Base-by-base conservation (phyloP, 1,140 invertebrate species). In the Hirudo medicinalis region DNA sequence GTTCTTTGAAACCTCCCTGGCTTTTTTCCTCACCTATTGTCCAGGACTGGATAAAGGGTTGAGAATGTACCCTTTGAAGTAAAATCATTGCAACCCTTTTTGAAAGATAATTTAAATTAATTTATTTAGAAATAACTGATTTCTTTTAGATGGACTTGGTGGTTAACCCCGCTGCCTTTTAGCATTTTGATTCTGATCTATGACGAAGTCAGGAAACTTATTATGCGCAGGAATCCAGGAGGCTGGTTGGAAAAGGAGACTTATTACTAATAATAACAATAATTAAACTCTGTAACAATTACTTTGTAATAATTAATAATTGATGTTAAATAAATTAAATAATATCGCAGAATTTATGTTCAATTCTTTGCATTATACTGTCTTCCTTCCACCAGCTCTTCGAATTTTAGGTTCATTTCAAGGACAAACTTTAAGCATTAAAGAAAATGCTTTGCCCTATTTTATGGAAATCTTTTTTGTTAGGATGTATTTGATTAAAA, bases 221-320 rank as follows among this genome's bases (percentile, higher is more conserved):
- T 97, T 82, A 86, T 98, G 76, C 90, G 95, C 82, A 88, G 91
- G 68, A 80, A 79, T 84, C 94, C 94, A 73, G 94, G 94, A 79
- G 94, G 94, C 78, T 99, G 93, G 92, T 87, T 98, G 78, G 94
- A 98, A 85, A 88, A 91, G 85, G 95, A 98, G 87, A 98, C 95
- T 80, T 98, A 98, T 85, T 97, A 97, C 87, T 97, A 93, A 87
- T 68, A 49, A 5, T 49, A 49, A 49, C 13, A 15, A 17, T 2
- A 17, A 49, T 49, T 49, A 49, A 49, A 15, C 13, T 11, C 11
- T 9, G 13, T 49, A 36, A 6, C 5, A 49, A 49, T 49, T 49
- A 15, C 9, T 49, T 49, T 15, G 5, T 49, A 49, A 49, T 49
- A 49, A 49, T 17, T 15, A 11, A 11, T 40, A 6, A 11, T 40